Evolutionary conservation across 1,140 invertebrate genomes (phyloP).

Genomic region (Drosophila pectinifera): DNA sequence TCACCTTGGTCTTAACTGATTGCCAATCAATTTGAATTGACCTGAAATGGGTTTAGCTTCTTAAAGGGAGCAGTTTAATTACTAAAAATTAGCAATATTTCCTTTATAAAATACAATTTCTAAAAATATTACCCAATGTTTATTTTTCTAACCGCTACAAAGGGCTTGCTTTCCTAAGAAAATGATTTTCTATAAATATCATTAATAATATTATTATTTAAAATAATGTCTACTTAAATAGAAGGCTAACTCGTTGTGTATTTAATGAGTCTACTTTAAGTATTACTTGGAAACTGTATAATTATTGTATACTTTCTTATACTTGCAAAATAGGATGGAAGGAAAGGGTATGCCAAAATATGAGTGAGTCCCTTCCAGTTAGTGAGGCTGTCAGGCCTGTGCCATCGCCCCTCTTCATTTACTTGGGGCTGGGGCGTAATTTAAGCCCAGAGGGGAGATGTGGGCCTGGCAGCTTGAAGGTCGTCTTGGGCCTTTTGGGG

Average conservation of each 20-base stretch:
- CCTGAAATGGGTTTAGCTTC: slow-evolving; percentile 2
- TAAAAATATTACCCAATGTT: no score
- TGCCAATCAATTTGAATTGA: slow-evolving; percentile 1
- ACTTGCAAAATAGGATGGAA: no score
- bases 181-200: no score
- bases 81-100: neutral
- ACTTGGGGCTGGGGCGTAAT: slow-evolving; percentile 22
- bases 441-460: slow-evolving; percentile 34
- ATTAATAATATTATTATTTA: neutral
- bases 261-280: no score
- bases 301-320: no score
- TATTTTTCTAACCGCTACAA: neutral
- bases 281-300: no score
- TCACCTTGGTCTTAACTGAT: slow-evolving; percentile 8
- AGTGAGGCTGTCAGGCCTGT: slow-evolving; percentile 27
- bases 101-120: no score
- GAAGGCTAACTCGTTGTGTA: no score
- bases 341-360: slow-evolving; percentile 1
- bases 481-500: slow-evolving; percentile 56
- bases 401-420: slow-evolving; percentile 42
- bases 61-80: neutral
- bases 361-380: neutral
- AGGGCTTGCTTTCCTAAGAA: no score
- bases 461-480: slow-evolving; percentile 63
- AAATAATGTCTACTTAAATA: no score